Base-by-base conservation (phyloP, 2,797 vertebrate genomes). In the Clarias laeviceps region DNA sequence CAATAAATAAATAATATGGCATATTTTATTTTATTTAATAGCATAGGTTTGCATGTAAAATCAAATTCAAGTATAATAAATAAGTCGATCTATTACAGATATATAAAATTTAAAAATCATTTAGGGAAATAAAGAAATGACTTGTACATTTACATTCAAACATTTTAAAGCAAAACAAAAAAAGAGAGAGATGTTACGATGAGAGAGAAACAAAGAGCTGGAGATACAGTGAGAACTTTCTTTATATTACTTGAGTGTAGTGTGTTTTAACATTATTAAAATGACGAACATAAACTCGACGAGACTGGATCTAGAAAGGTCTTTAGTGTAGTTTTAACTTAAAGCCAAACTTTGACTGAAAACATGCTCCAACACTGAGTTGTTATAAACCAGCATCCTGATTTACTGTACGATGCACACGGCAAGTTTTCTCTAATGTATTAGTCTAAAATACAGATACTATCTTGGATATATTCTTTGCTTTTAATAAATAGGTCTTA, bases 11-110 rank as follows among this genome's bases (percentile, higher is more conserved):
- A 29, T 64, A 17, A 45, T 62, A 45, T 40, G n/a, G 6, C 56
- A 61, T 50, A 73, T 50, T 72, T 73, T 72, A 45, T 54, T 40
- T 40, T 17, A 40, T 79, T 37, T n/a, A 2, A 61, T 79, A 61
- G 5, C 20, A 61, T 79, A 61, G 5, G 32, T 57, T 20, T 32
- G 73, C 73, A 27, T 79, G 77, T 62, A 27, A 27, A 80, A n/a
- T 45, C n/a, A 64, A 80, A 80, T 64, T 80, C 77, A 80, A 64
- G 24, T 80, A 80, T n/a, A 80, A 80, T 80, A 80, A 80, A 80
- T 80, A 80, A 34, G 15, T 78, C 5, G 29, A n/a, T 79, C 62
- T 40, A 32, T 62, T 62, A 79, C 59, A 64, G 61, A 80, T 9
- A n/a, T 65, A 80, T 80, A 80, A 80, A 65, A 80, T 50, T 12